A percentile compares a stretch with the other conserved stretches of the same genome.
Evolutionary conservation across 2,113 vertebrate species (phyloP).

Genomic region (Actenoides lindsayi): DNA sequence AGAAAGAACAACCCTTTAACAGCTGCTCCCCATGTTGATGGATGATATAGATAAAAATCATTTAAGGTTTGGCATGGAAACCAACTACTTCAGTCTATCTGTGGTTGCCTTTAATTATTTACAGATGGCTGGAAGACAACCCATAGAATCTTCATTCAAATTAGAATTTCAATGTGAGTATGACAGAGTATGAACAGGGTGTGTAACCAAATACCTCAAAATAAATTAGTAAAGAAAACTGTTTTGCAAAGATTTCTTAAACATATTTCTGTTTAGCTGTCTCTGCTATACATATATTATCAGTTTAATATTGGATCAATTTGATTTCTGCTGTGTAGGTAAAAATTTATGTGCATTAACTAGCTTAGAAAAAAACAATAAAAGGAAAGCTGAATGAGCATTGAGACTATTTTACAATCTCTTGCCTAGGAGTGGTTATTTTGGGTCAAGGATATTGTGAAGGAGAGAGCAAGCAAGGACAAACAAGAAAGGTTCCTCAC

Average conservation of each 20-base stretch:
- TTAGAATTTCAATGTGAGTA: constrained; percentile 39
- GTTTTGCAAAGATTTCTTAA: neutral
- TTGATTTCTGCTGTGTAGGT: neutral
- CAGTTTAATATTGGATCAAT: neutral
- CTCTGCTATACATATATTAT: neutral
- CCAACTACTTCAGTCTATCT: neutral
- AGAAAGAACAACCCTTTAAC: neutral
- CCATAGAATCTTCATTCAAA: neutral
- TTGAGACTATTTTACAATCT: neutral
- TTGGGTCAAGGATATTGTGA: constrained; percentile 57
- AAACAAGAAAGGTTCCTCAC: constrained; percentile 37
- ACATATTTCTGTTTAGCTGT: neutral
- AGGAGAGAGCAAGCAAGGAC: constrained; percentile 51
- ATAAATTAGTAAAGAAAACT: constrained; percentile 34
- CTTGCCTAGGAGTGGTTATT: neutral
- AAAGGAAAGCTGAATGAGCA: constrained; percentile 40
- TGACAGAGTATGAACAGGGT: neutral
- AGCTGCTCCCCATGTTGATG: neutral
- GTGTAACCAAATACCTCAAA: neutral
- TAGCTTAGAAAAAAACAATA: neutral
- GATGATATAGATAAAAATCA: neutral
- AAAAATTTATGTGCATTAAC: constrained; percentile 7
- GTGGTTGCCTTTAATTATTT: neutral
- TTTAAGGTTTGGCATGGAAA: neutral
- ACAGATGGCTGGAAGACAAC: constrained; percentile 20